Evolutionary conservation across 2,797 vertebrate species (phyloP), one percentile per base, ranked within the genome.

Genomic region (Pogonophryne albipinna): DNA sequence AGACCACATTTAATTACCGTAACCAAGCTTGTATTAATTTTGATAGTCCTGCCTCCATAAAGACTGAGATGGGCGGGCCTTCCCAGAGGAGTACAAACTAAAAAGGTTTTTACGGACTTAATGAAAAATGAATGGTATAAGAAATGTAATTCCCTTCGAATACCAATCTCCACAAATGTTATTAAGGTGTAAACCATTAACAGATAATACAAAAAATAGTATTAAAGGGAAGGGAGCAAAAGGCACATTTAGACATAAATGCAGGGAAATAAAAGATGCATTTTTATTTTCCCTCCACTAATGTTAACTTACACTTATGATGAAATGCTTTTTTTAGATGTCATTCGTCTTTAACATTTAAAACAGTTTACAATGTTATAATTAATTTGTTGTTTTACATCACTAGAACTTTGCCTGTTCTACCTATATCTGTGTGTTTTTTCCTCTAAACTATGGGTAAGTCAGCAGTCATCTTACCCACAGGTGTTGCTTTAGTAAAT

Each of bases 371-470:
- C 34, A 7, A 38, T 38, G 6, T 38, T 38, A 38, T 9, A 6
- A 38, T 9, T 9, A 9, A 38, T 38, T 38, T 38, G 34, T 7
- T 6, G 34, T 6, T 34, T 34, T 27, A 27, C 23, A 5, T 27
- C 27, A 27, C 8, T 38, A 51, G 34, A 46, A 59, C 44, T 31
- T 50, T 23, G 10, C n/a, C 53, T 49, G 17, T 17, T 66, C 14
- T 34, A 45, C 16, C 16, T 53, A n/a, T 56, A 27, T 57, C 52
- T 78, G n/a, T 74, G 66, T 38, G 67, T 71, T 41, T 76, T 78
- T 85, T 69, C 58, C 61, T 65, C 38, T 53, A 57, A 16, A 16
- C 16, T 42, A 10, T 17, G 17, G 55, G 23, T 10, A 51, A 44
- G 27, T 57, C 44, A 45, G 46, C 46, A 76, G 27, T 12, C 42